A percentile compares a stretch with the other conserved stretches of the same genome.
Evolutionary conservation across 2,888 invertebrate genomes (phyloP).

Genomic region (Nudaria mundana): DNA sequence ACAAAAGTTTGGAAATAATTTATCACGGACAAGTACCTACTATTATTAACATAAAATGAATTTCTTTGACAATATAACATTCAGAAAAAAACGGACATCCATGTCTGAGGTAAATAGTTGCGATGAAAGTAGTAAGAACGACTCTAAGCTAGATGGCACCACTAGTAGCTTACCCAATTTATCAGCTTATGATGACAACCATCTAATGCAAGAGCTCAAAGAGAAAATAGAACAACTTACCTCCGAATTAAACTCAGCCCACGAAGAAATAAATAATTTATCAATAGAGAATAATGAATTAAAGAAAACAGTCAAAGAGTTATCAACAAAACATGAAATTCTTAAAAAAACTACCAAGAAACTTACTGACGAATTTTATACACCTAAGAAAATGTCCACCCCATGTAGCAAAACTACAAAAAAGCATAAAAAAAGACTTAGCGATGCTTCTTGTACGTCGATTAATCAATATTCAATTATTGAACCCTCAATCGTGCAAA

Average conservation of each 20-base stretch:
- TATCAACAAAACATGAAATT: neutral
- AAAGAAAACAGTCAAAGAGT: neutral
- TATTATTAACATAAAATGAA: no score
- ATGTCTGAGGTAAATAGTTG: neutral
- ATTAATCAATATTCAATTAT: no score
- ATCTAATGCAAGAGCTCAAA: neutral
- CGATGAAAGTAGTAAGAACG: neutral
- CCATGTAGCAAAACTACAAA: no score
- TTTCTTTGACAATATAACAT: neutral
- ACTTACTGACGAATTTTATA: neutral
- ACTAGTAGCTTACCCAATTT: neutral
- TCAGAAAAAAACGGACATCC: neutral
- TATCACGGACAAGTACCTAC: no score
- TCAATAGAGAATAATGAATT: neutral
- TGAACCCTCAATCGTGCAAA: no score
- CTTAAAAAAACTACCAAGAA: neutral
- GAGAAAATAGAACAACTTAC: neutral
- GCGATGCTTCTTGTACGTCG: no score
- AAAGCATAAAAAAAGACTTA: no score
- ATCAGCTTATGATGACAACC: neutral
- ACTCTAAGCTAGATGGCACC: neutral
- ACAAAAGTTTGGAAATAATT: no score
- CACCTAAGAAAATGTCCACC: neutral
- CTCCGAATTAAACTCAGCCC: neutral
- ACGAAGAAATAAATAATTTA: slow-evolving; percentile 5